Base-by-base conservation (phyloP, 2,797 vertebrate genomes). In the Gymnopithys bicolor region DNA sequence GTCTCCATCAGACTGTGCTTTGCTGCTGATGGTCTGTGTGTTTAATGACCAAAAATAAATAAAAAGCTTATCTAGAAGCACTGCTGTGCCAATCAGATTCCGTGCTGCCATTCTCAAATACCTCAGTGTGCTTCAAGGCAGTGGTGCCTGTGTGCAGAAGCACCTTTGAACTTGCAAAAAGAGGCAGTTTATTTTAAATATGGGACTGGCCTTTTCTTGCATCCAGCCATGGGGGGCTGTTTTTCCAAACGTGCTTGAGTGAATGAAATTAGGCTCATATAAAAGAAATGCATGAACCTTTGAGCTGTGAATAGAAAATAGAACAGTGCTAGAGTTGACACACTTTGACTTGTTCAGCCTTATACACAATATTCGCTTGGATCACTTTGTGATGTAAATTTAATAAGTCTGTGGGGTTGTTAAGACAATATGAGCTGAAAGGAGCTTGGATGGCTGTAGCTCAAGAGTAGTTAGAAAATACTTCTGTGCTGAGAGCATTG, bases 231-330 rank as follows among this genome's bases (percentile, higher is more conserved):
- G 0, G 3, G 60, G 13, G 63, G 39, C 56, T 79, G 16, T 6
- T 85, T 60, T 87, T 73, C 73, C 43, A 13, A 52, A 43, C 4
- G 35, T 68, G 35, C 37, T 78, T 69, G 45, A 85, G 52, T 56
- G 59, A 87, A 55, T 53, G 41, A 89, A 91, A 59, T 80, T 28
- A 83, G 24, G 39, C 70, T 35, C 5, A 0, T 17, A 10, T 45
- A 66, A 73, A 78, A 83, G 56, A 77, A 85, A 64, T 35, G 8
- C 6, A 52, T 11, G 56, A 87, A 67, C 41, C 37, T 89, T 81
- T 89, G 73, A 87, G 73, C 66, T 75, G 14, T 81, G 46, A 74
- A 53, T 92, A 87, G 89, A 56, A 91, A 53, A 48, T 67, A 35
- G 39, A 93, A 16, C 33, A 32, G 48, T 48, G 32, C 46, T 88